Evolutionary conservation across 2,113 vertebrate species (phyloP).

Genomic region (Alosa alosa): DNA sequence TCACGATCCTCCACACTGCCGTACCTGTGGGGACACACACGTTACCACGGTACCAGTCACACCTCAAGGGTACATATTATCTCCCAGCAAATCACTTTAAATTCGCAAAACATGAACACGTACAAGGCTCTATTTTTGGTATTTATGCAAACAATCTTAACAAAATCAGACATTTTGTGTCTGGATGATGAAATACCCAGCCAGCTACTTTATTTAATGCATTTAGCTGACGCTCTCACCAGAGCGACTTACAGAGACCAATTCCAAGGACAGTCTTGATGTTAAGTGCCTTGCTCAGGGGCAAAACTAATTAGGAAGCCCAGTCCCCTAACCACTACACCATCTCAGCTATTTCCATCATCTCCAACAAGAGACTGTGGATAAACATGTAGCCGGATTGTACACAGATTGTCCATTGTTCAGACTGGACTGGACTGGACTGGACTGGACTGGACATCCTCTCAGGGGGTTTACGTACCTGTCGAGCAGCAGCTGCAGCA

Average conservation of each 20-base stretch:
- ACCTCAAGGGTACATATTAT: background rate
- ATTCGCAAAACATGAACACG: background rate
- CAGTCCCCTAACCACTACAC: no score
- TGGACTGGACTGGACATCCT: no score
- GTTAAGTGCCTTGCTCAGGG: no score
- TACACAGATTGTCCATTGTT: no score
- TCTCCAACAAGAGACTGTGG: no score
- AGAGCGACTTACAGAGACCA: no score
- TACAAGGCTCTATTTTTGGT: background rate
- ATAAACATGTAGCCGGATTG: no score
- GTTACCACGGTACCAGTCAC: background rate
- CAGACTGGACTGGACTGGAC: no score
- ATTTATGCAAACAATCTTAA: background rate
- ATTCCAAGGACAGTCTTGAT: no score
- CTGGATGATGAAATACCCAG: background rate
- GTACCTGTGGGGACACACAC: conserved; percentile 68
- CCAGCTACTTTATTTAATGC: background rate
- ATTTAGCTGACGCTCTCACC: no score
- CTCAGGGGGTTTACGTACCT: conserved; percentile 63
- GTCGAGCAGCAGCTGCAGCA: conserved; percentile 85
- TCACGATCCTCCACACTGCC: conserved; percentile 72
- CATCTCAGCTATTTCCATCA: no score
- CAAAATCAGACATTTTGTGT: background rate
- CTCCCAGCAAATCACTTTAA: background rate
- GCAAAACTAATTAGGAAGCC: no score